Evolutionary conservation across 1,140 invertebrate genomes (phyloP).

Genomic region (Drosophila santomea): DNA sequence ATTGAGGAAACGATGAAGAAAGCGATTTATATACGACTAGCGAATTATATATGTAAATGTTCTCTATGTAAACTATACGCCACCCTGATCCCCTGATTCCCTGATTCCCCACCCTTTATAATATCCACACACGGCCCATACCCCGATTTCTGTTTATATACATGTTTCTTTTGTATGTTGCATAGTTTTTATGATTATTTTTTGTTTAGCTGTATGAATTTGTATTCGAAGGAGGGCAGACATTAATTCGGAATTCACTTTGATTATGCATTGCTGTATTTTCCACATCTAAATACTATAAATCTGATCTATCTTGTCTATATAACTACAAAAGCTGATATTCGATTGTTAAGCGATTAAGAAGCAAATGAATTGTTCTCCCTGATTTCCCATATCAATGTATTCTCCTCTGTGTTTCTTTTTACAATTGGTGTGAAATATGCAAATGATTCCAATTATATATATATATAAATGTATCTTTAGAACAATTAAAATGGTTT

Average conservation of each 20-base stretch:
- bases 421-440: conserved; percentile 49
- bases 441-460: conserved; percentile 39
- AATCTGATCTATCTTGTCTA: conserved; percentile 1
- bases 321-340: conserved; percentile 4
- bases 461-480: conserved; percentile 38
- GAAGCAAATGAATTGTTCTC: conserved; percentile 19
- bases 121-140: neutral
- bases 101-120: neutral
- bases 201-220: conserved; percentile 51
- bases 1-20: conserved; percentile 18
- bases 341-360: conserved; percentile 4
- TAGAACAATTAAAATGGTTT: conserved; percentile 39
- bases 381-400: conserved; percentile 19
- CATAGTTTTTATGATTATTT: conserved; percentile 62
- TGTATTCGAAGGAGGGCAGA: conserved; percentile 31
- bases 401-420: conserved; percentile 33
- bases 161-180: conserved; percentile 54
- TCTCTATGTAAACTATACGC: conserved; percentile 40
- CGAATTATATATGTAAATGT: conserved; percentile 60
- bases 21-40: conserved; percentile 68
- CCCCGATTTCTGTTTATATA: conserved; percentile 39
- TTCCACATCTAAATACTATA: conserved; percentile 11
- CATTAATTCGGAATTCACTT: conserved; percentile 31
- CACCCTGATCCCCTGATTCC: neutral
- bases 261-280: conserved; percentile 29